Conservation (phyloP, 2,888 invertebrate species). For the Tuberolachnus salignus region DNA sequence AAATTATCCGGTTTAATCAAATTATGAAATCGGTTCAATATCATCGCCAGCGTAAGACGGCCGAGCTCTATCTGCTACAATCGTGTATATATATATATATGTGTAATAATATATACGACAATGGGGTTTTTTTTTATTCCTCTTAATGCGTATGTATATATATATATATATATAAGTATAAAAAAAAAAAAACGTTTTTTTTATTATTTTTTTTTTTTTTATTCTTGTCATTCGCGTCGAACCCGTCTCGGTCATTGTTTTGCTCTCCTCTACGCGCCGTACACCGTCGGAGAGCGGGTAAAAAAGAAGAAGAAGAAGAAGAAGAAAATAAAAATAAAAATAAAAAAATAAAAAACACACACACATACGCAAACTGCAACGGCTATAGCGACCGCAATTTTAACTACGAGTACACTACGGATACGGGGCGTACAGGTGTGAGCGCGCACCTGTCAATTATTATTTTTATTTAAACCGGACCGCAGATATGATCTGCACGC, state of each 20-base stretch:
- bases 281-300: too few relatives aligned
- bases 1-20: neutral
- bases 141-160: neutral
- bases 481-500: slow-evolving; percentile 54
- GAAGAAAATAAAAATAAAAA: too few relatives aligned
- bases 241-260: slow-evolving; percentile 51
- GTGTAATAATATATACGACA: neutral
- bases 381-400: slow-evolving; percentile 21
- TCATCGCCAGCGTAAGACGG: neutral
- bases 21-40: slow-evolving; percentile 23
- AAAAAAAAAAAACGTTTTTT: neutral
- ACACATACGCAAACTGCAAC: neutral
- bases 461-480: slow-evolving; percentile 37
- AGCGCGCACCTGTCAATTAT: slow-evolving; percentile 52
- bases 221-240: slow-evolving; percentile 28
- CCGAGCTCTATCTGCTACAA: neutral
- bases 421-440: slow-evolving; percentile 45
- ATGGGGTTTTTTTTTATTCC: neutral
- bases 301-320: too few relatives aligned
- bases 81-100: neutral
- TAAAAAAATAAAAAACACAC: slow-evolving; percentile 6
- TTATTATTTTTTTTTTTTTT: neutral
- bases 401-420: neutral
- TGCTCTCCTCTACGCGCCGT: neutral
- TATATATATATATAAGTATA: too few relatives aligned